Percentiles rank a stretch among this genome's conserved stretches.
Conservation (phyloP, 1,140 invertebrate species). For the Ephestia elutella region DNA sequence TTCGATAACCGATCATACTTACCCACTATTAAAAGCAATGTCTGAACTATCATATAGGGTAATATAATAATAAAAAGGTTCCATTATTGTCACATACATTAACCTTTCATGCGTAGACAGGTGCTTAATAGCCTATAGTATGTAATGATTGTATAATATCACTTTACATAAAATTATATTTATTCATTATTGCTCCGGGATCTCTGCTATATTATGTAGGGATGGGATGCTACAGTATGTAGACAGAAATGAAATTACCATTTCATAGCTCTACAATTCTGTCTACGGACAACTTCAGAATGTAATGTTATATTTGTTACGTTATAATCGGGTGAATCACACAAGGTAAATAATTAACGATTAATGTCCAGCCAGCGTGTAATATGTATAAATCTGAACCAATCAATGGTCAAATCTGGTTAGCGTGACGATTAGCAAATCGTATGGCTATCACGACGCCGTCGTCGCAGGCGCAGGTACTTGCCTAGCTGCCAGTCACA, state of each 20-base stretch:
- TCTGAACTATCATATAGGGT: not conserved
- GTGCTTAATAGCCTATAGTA: not conserved
- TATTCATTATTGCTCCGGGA: no score
- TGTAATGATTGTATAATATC: not conserved
- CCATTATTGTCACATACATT: not conserved
- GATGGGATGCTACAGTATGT: no score
- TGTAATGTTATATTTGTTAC: no score
- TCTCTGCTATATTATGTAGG: no score
- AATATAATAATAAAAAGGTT: not conserved
- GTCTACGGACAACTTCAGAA: no score
- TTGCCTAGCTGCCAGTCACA: conserved; percentile 27
- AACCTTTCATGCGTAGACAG: not conserved
- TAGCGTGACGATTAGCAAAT: conserved; percentile 1
- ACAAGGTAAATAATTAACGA: not conserved
- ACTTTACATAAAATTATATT: not conserved
- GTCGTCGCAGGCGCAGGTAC: not conserved
- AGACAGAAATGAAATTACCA: no score
- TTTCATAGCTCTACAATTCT: no score
- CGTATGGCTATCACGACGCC: not conserved
- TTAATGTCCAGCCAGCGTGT: not conserved
- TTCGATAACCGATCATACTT: not conserved
- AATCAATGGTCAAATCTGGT: not conserved
- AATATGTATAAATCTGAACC: not conserved
- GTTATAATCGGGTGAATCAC: not conserved
- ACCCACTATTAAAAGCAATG: not conserved